Base-by-base conservation (phyloP, 2,113 vertebrate genomes). In the Ursus arctos region DNA sequence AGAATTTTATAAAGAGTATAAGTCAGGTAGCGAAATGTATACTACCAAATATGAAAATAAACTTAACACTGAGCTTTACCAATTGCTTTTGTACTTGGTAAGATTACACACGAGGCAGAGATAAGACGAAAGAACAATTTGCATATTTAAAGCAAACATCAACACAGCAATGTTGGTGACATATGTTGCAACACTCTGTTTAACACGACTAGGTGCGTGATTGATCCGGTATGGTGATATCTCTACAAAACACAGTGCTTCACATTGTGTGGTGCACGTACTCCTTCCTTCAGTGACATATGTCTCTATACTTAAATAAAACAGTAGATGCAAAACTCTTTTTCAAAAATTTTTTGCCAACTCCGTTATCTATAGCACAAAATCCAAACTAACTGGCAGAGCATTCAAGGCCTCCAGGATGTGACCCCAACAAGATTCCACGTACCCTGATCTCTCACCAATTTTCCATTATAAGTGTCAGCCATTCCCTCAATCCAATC, bases 201-300 rank as follows among this genome's bases (percentile, higher is more conserved):
- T 10, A 84, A 26, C 11, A 24, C 16, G 69, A n/a, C 61, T 0
- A 0, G 11, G 40, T 2, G 8, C 3, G 0, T 1, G 19, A 5
- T 6, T 8, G 55, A 6, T 0, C 21, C 5, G 0, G 57, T 1
- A 2, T 0, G 3, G 57, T 3, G 43, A 6, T 0, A 0, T 16
- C 36, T 14, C 67, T 11, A 43, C 16, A 43, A 26, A 55, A 16
- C 13, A 67, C 51, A 2, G 63, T 3, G 19, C 16, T 15, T 49
- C 49, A 1, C 51, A 80, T 0, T 6, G 11, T 4, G 7, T 47
- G 71, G 8, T 3, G 14, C 11, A 5, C 10, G 80, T 4, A 6
- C 53, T 88, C 76, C 43, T 59, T 67, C 59, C 57, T 57, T 67
- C 7, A 6, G 13, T 21, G 40, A 72, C 22, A 5, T 2, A 22